Evolutionary conservation across 2,113 vertebrate genomes (phyloP).

Genomic region (Sigmodon hispidus): DNA sequence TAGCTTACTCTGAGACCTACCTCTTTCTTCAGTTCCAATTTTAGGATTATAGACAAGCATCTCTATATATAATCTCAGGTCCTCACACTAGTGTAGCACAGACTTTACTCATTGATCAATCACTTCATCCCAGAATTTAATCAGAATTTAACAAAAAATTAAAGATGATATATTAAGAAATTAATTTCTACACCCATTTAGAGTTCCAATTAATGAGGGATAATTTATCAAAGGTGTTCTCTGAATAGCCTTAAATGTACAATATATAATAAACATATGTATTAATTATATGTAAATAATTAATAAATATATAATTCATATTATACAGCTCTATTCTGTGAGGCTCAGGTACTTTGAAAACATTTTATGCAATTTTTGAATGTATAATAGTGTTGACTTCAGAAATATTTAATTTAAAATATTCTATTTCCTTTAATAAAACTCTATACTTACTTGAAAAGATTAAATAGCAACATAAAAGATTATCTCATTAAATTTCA

Average conservation of each 20-base stretch:
- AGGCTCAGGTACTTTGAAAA: not conserved
- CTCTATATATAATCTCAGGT: rapidly evolving
- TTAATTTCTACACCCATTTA: not conserved
- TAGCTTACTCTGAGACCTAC: not conserved
- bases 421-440: not conserved
- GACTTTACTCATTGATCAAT: not conserved
- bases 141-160: not conserved
- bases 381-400: not conserved
- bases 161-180: not conserved
- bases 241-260: not conserved
- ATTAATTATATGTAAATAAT: too few relatives aligned
- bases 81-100: not conserved
- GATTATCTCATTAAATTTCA: not conserved
- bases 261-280: too few relatives aligned
- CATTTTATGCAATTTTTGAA: not conserved
- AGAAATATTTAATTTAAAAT: not conserved
- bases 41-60: not conserved
- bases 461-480: not conserved
- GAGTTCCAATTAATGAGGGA: not conserved
- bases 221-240: not conserved
- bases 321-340: not conserved
- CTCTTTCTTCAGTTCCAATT: not conserved
- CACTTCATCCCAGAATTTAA: not conserved
- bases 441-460: not conserved
- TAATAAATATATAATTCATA: too few relatives aligned